Evolutionary conservation across 2,888 invertebrate species (phyloP).

Genomic region (Papilio elwesi): DNA sequence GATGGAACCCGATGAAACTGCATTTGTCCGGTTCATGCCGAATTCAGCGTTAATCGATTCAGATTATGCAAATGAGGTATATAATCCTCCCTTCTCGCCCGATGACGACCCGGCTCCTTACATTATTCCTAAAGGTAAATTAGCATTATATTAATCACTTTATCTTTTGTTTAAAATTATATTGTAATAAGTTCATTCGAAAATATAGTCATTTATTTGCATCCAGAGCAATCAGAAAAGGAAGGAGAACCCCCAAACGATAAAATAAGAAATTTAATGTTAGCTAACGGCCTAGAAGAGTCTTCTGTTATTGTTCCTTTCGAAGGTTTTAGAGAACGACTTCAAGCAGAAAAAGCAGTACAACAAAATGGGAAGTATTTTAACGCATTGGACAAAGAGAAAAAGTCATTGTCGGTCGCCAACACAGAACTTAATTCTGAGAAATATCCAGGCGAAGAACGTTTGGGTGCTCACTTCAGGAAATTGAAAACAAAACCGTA

Average conservation of each 20-base stretch:
- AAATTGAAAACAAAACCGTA: constrained; percentile 70
- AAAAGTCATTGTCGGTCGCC: constrained; percentile 65
- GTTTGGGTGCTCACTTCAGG: constrained; percentile 77
- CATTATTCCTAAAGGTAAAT: constrained; percentile 62
- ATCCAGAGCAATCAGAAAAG: constrained; percentile 49
- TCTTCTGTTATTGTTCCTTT: constrained; percentile 73
- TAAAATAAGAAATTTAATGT: constrained; percentile 70
- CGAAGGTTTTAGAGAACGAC: constrained; percentile 75
- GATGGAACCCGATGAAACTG: constrained; percentile 88
- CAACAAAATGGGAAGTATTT: constrained; percentile 49
- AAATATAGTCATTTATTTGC: constrained; percentile 32
- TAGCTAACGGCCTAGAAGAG: constrained; percentile 65
- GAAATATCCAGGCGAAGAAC: constrained; percentile 74
- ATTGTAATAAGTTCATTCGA: not conserved
- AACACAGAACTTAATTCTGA: constrained; percentile 37
- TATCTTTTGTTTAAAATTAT: not conserved
- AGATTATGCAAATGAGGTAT: constrained; percentile 92
- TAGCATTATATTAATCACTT: not conserved
- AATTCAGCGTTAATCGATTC: constrained; percentile 85
- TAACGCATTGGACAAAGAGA: constrained; percentile 64
- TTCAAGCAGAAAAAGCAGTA: constrained; percentile 65
- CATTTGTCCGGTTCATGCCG: constrained; percentile 92
- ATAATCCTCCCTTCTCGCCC: constrained; percentile 87
- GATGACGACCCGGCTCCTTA: constrained; percentile 71
- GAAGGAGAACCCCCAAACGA: constrained; percentile 67